Conservation (phyloP, 2,113 vertebrate species). For the Neogobius melanostomus region DNA sequence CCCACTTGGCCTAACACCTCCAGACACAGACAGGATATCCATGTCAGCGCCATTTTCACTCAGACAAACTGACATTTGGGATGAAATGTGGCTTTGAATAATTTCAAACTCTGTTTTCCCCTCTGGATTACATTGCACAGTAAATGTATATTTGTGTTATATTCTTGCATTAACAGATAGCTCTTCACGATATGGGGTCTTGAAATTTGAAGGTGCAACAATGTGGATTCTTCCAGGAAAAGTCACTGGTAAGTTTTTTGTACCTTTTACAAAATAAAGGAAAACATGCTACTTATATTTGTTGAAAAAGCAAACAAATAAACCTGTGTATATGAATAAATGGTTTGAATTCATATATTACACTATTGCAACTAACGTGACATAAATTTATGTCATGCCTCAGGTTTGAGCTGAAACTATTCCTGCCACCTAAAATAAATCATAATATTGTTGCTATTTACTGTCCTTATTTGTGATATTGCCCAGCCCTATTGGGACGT, state of each 20-base stretch:
- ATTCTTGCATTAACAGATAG: neutral
- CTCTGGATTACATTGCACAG: neutral
- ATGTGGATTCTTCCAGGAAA: neutral
- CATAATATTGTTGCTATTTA: too few relatives aligned
- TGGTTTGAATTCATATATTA: too few relatives aligned
- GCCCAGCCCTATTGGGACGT: too few relatives aligned
- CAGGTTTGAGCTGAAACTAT: too few relatives aligned
- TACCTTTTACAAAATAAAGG: too few relatives aligned
- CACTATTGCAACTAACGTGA: too few relatives aligned
- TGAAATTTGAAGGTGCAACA: neutral
- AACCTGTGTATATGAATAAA: too few relatives aligned
- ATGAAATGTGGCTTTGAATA: conserved; percentile 1
- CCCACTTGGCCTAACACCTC: conserved; percentile 43
- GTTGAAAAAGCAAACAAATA: too few relatives aligned
- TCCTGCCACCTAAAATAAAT: too few relatives aligned
- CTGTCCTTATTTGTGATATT: too few relatives aligned
- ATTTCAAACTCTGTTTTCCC: conserved; percentile 5
- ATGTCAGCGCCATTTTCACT: conserved; percentile 41
- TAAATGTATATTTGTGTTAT: neutral
- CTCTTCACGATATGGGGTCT: neutral
- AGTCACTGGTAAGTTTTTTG: neutral
- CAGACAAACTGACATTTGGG: conserved; percentile 11
- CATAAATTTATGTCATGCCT: too few relatives aligned
- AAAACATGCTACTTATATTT: too few relatives aligned
- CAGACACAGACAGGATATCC: conserved; percentile 47